Base-by-base conservation (phyloP, 2,797 vertebrate genomes). In the Fringilla coelebs region DNA sequence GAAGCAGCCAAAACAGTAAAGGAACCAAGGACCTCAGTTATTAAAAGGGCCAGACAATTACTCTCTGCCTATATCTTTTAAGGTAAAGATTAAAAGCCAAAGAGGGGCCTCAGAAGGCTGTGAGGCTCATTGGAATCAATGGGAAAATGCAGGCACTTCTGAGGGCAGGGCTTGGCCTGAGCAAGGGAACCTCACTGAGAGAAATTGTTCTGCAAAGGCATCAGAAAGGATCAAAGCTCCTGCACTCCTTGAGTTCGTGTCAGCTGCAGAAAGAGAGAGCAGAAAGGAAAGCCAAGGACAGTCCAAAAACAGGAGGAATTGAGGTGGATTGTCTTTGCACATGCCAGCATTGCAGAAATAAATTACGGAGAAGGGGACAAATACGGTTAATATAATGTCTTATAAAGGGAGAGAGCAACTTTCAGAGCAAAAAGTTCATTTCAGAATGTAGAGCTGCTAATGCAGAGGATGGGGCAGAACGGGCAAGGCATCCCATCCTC, bases 71-170 rank as follows among this genome's bases (percentile, higher is more conserved):
- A 19, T 85, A 65, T 67, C 88, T 90, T 88, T 85, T 80, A 77
- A 83, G 43, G 24, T 1, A 76, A 95, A 88, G 89, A 93, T 93
- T 82, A 94, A 96, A 97, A 96, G 85, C 76, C 63, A 74, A 73
- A 71, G 4, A 71, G 34, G 6, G 6, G 28, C 22, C 52, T 94
- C 77, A 81, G 79, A 93, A 85, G 74, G 58, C 77, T 58, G 63
- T 8, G 63, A 76, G 49, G 34, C 74, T 71, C 83, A 21, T 2
- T 63, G 74, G 87, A 94, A 90, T 85, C 79, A 91, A 65, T 31
- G 31, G 76, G 52, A 65, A 94, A 90, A 96, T 43, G 52, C 60
- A 57, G 1, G 6, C 17, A 17, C 77, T 85, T 93, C 83, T 88
- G 82, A 90, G 88, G 89, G 85, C 73, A 81, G 76, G 66, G 70